Conservation (phyloP, 2,888 invertebrate genomes). For the Lacanobia wlatinum region DNA sequence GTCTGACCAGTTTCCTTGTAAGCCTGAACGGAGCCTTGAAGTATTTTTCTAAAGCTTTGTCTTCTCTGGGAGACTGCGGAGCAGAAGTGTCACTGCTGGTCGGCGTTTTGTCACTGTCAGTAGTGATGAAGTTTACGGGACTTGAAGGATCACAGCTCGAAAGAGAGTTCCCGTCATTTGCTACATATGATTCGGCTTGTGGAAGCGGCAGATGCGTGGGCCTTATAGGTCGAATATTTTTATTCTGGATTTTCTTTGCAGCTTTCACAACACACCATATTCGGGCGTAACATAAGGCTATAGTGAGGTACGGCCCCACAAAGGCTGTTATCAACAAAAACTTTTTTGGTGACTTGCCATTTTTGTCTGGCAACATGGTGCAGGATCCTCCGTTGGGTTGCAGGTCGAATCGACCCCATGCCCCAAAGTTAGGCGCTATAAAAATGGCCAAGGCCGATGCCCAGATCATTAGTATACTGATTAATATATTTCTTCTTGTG, state of each 20-base stretch:
- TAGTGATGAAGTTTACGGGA: conserved; percentile 19
- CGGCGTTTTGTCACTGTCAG: conserved; percentile 11
- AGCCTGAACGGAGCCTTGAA: conserved; percentile 78
- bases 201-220: conserved; percentile 61
- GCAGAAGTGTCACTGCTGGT: conserved; percentile 2
- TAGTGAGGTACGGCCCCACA: conserved; percentile 95
- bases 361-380: conserved; percentile 93
- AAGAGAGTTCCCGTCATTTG: conserved; percentile 7
- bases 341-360: conserved; percentile 91
- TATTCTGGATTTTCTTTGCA: conserved; percentile 88
- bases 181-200: conserved; percentile 21
- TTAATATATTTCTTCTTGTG: conserved; percentile 91
- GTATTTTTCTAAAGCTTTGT: conserved; percentile 64
- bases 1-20: conserved; percentile 80
- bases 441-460: conserved; percentile 92
- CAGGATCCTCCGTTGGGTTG: conserved; percentile 94
- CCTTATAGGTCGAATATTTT: conserved; percentile 73
- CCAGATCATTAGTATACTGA: conserved; percentile 95
- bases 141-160: background rate
- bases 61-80: conserved; percentile 34
- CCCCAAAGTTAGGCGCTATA: conserved; percentile 93
- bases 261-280: conserved; percentile 95
- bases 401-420: conserved; percentile 95
- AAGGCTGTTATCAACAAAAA: conserved; percentile 95
- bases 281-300: conserved; percentile 95